Base-by-base conservation (phyloP, 2,797 vertebrate species). In the Pseudopleuronectes americanus region DNA sequence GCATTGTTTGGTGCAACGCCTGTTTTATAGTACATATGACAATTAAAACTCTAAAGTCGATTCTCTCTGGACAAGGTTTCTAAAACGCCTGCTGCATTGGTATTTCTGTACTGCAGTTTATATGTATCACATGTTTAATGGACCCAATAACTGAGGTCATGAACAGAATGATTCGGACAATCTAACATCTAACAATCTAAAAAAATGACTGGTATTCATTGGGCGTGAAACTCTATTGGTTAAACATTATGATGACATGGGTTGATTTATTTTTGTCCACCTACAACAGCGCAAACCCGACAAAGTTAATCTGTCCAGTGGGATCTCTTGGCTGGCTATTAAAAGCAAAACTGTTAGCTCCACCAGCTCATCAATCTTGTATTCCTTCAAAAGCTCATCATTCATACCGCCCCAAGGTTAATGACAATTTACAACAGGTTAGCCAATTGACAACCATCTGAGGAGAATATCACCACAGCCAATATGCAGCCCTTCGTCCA, bases 401-500 rank as follows among this genome's bases (percentile, higher is more conserved):
- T 47, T 64, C 28, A 54, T 19, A 66, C 54, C 56, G 12, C 24
- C 56, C 59, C 17, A 3, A 41, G 54, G 56, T 58, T 57, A 71
- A 7, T 16, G 60, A 57, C 31, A 45, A 66, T 71, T 72, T 62
- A 48, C 23, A 48, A 63, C 57, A 64, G 24, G 48, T 74, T 56
- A 53, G 21, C 5, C 47, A 48, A 65, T 41, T 72, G 59, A 53
- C 57, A 77, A 51, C 51, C 17, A 68, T 45, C 19, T 8, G 26
- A 57, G 55, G 33, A 26, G 57, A 76, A 53, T 56, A 72, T 12
- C 61, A 51, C 63, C 70, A 74, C 43, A 69, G 67, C 22, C 47
- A 67, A 78, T 61, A 66, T 51, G 74, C 48, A 57, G 55, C 45
- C 62, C 80, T 33, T 61, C 8, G 22, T 71, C 55, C 52, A 52